These are phyloP conservation scores for Pleuronectes platessa DNA, from an alignment of 2,113 vertebrate genomes.

Conservation along the genomic window DNA sequence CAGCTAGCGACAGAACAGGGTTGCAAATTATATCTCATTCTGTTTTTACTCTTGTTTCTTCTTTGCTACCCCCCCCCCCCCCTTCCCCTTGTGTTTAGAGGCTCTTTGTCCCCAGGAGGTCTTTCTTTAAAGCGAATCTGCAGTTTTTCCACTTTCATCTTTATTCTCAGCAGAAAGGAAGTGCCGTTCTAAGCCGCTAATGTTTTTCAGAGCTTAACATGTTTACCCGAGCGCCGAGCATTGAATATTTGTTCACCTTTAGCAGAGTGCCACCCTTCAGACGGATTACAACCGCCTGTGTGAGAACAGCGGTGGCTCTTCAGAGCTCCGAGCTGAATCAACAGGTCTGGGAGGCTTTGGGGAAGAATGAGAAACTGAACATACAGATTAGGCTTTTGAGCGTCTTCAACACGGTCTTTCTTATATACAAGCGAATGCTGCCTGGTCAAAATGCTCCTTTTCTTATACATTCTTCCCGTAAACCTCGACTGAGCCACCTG, in stretches of 20 bases:
- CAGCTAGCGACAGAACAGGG: too few species aligned
- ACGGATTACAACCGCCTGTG: not conserved
- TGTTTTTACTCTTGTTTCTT: too few species aligned
- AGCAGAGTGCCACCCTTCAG: not conserved
- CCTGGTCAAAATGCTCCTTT: too few species aligned
- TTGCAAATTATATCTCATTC: too few species aligned
- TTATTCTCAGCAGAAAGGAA: slow-evolving; percentile 1
- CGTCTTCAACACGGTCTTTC: not conserved
- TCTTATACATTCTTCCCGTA: too few species aligned
- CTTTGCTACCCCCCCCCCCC: too few species aligned
- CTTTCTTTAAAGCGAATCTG: not conserved
- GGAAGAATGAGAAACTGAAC: not conserved
- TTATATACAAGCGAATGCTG: too few species aligned
- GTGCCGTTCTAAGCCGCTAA: not conserved
- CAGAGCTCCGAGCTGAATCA: too few species aligned
- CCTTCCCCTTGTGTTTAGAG: not conserved
- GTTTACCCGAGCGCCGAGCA: not conserved
- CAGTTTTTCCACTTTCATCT: slow-evolving; percentile 17
- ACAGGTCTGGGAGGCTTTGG: not conserved
- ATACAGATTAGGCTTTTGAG: not conserved
- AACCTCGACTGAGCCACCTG: too few species aligned
- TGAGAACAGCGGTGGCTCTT: not conserved
- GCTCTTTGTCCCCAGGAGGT: slow-evolving; percentile 12
- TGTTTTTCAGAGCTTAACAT: not conserved
- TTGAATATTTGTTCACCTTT: slow-evolving; percentile 28